A percentile compares a stretch with the other conserved stretches of the same genome.
phyloP scores from a whole-genome alignment of 2,113 vertebrate species.

The Salvelinus alpinus region DNA sequence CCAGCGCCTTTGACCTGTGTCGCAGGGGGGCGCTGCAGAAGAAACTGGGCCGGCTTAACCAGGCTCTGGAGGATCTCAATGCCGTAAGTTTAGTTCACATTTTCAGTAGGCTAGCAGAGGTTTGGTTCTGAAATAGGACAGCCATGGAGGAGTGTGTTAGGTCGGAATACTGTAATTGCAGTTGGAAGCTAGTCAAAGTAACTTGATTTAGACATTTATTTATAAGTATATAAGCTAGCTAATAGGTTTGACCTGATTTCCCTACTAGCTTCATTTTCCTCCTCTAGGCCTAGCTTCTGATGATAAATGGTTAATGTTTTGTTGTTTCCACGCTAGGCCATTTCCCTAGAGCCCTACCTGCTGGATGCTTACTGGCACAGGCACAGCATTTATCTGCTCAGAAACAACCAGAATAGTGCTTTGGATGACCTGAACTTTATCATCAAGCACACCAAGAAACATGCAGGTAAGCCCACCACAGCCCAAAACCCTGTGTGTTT shows the following conservation, averaged over 20 bases:
- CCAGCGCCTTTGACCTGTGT: constrained; percentile 68
- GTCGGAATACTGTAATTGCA: background rate
- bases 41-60: constrained; percentile 72
- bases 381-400: constrained; percentile 78
- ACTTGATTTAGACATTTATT: background rate
- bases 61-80: constrained; percentile 72
- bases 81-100: constrained; percentile 63
- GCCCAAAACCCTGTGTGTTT: background rate
- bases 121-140: background rate
- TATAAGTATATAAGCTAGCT: background rate
- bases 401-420: constrained; percentile 68
- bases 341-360: constrained; percentile 71
- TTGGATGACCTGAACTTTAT: constrained; percentile 77
- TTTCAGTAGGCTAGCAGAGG: background rate
- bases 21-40: constrained; percentile 72
- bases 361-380: constrained; percentile 79
- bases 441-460: constrained; percentile 69
- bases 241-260: background rate
- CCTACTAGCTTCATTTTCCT: background rate
- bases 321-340: constrained; percentile 57
- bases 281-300: background rate
- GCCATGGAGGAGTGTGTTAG: background rate
- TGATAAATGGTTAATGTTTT: background rate
- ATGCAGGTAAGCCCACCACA: constrained; percentile 58
- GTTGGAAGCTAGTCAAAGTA: background rate